Evolutionary conservation across 1,140 invertebrate genomes (phyloP).

Genomic region (Hypothenemus hampei): DNA sequence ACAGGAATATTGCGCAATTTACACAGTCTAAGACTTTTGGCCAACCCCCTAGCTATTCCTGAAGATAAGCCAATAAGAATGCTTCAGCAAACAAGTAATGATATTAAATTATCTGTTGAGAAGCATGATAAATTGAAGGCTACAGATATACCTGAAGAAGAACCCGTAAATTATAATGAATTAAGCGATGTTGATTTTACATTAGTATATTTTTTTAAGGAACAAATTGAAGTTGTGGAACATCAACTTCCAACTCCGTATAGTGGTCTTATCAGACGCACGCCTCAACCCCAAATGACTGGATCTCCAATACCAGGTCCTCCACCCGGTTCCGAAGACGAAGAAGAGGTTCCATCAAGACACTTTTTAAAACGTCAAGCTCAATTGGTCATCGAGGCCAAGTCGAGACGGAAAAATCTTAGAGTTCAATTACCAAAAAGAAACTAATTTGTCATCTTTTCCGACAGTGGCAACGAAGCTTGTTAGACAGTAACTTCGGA

Average conservation of each 20-base stretch:
- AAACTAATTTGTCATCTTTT: conserved; percentile 7
- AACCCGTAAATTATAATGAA: background rate
- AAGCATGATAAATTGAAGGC: conserved; percentile 10
- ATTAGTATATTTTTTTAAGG: conserved; percentile 18
- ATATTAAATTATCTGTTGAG: conserved; percentile 19
- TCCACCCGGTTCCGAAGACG: conserved; percentile 60
- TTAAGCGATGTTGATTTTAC: background rate
- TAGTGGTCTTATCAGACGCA: conserved; percentile 36
- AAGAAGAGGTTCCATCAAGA: conserved; percentile 76
- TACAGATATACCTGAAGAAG: conserved; percentile 16
- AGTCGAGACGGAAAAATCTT: conserved; percentile 64
- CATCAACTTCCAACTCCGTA: conserved; percentile 37
- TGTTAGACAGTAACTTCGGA: background rate
- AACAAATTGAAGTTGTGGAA: conserved; percentile 2
- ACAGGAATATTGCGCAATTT: conserved; percentile 17
- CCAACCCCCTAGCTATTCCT: conserved; percentile 27
- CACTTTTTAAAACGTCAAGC: conserved; percentile 75
- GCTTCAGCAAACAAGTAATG: conserved; percentile 13
- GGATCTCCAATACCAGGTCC: conserved; percentile 36
- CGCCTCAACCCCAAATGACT: conserved; percentile 37
- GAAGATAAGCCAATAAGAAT: conserved; percentile 16
- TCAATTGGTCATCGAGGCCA: conserved; percentile 76
- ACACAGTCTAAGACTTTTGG: conserved; percentile 25
- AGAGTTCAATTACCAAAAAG: conserved; percentile 29
- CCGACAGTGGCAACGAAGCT: background rate